phyloP scores from a whole-genome alignment of 2,113 vertebrate species.

The Syngnathus typhle region DNA sequence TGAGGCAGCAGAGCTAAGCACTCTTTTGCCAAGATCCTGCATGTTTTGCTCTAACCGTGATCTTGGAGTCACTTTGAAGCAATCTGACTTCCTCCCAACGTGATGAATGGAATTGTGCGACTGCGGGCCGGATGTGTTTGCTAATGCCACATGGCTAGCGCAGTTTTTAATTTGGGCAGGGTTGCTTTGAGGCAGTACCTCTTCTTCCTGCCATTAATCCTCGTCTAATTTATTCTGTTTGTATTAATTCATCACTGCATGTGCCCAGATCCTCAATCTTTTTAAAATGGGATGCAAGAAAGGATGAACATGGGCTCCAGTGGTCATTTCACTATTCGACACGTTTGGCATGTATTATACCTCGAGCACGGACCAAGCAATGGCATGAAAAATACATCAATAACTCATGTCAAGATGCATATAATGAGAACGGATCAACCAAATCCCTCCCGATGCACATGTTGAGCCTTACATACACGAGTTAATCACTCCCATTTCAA shows the following conservation, averaged over 20 bases:
- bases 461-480: constrained; percentile 21
- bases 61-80: neutral
- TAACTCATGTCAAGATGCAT: constrained; percentile 34
- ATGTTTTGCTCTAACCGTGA: too few species aligned
- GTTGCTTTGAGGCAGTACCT: constrained; percentile 1
- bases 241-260: neutral
- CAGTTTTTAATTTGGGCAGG: neutral
- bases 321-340: neutral
- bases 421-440: constrained; percentile 25
- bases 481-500: neutral
- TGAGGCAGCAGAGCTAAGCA: neutral
- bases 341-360: constrained; percentile 4
- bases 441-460: constrained; percentile 15
- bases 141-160: neutral
- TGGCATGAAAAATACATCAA: constrained; percentile 14
- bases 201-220: constrained; percentile 1
- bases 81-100: neutral
- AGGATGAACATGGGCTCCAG: neutral
- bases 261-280: neutral
- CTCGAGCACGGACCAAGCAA: constrained; percentile 10
- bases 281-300: neutral
- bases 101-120: neutral
- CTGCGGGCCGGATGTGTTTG: neutral
- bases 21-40: neutral
- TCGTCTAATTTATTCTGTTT: constrained; percentile 4